Percentiles rank a stretch among this genome's conserved stretches.
phyloP scores from a whole-genome alignment of 1,140 invertebrate genomes.

The Drosophila bipectinata region DNA sequence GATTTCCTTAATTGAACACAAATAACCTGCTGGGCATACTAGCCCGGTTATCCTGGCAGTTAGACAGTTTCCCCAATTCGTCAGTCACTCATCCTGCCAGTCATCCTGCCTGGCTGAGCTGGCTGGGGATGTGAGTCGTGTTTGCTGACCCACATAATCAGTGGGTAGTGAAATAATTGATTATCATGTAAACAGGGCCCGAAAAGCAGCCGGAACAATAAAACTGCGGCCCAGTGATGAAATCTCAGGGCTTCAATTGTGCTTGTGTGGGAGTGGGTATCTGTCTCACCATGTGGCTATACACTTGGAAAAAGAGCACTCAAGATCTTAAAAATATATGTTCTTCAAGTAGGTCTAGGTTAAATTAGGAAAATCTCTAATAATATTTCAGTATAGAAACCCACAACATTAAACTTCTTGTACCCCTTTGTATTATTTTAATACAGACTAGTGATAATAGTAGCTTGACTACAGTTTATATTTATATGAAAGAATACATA shows the following conservation, averaged over 20 bases:
- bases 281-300: constrained; percentile 13
- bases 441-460: too few species aligned
- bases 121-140: constrained; percentile 23
- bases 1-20: constrained; percentile 61
- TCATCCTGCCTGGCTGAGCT: not conserved
- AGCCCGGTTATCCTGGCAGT: not conserved
- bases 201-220: constrained; percentile 48
- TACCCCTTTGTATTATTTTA: too few species aligned
- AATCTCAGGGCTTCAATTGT: constrained; percentile 52
- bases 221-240: constrained; percentile 45
- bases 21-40: constrained; percentile 30
- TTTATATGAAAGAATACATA: too few species aligned
- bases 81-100: not conserved
- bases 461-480: too few species aligned
- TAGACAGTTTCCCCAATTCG: not conserved
- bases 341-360: too few species aligned
- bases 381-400: too few species aligned
- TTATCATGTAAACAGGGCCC: constrained; percentile 69
- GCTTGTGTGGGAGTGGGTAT: constrained; percentile 37
- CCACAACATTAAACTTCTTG: too few species aligned
- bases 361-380: too few species aligned
- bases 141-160: constrained; percentile 75
- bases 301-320: not conserved
- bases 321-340: not conserved
- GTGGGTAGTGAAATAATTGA: constrained; percentile 80